Evolutionary conservation across 2,797 vertebrate genomes (phyloP).

Genomic region (Lutjanus campechanus): DNA sequence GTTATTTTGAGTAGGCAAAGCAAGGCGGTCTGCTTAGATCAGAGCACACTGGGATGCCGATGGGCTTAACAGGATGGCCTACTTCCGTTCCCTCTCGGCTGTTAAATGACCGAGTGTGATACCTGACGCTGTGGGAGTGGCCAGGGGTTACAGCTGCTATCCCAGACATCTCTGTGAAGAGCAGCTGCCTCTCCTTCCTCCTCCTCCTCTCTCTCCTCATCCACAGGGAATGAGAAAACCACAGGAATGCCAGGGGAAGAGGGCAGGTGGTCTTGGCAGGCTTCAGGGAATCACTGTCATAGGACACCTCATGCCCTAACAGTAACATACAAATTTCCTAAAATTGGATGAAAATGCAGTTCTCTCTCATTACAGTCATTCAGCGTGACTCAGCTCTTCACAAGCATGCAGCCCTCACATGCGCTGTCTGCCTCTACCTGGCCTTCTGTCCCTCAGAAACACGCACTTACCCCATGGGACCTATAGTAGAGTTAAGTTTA

Average conservation of each 20-base stretch:
- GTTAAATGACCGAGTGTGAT: slow-evolving; percentile 74
- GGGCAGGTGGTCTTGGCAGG: slow-evolving; percentile 67
- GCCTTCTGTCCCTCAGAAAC: slow-evolving; percentile 36
- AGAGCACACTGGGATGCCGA: slow-evolving; percentile 73
- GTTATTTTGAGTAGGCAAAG: slow-evolving; percentile 78
- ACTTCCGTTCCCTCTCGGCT: slow-evolving; percentile 79
- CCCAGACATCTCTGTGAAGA: slow-evolving; percentile 79
- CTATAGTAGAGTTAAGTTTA: slow-evolving; percentile 60
- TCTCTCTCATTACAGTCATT: slow-evolving; percentile 22
- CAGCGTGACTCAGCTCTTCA: slow-evolving; percentile 30
- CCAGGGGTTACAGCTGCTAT: slow-evolving; percentile 76
- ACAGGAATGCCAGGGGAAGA: slow-evolving; percentile 69
- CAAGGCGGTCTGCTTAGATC: slow-evolving; percentile 76
- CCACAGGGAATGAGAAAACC: slow-evolving; percentile 71
- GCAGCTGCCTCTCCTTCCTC: slow-evolving; percentile 75
- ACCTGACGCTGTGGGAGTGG: slow-evolving; percentile 76
- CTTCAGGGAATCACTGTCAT: slow-evolving; percentile 65
- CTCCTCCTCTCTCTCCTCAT: slow-evolving; percentile 46
- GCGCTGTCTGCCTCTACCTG: slow-evolving; percentile 16
- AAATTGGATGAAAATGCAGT: slow-evolving; percentile 21
- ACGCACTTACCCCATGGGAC: slow-evolving; percentile 47
- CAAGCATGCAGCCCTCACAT: slow-evolving; percentile 12
- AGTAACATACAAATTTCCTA: slow-evolving; percentile 22
- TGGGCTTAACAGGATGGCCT: slow-evolving; percentile 79
- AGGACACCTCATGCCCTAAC: slow-evolving; percentile 48